Base-by-base conservation (phyloP, 1,140 invertebrate genomes). In the Doryteuthis pealeii region DNA sequence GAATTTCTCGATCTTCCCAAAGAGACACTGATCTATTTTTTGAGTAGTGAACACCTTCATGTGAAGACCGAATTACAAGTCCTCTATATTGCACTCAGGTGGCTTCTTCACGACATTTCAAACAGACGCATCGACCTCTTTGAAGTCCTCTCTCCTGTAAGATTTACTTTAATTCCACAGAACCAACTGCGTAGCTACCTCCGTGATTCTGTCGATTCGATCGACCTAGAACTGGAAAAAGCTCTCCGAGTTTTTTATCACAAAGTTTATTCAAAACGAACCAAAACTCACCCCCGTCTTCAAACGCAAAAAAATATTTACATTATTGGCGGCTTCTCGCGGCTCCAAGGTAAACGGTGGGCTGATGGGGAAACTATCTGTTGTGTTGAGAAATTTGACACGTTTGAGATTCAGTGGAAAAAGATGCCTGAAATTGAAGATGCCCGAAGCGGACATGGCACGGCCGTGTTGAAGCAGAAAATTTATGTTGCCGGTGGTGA, bases 11-110 rank as follows among this genome's bases (percentile, higher is more conserved):
- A 75, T 14, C 58, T 85, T 28, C 75, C 80, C 26, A 75, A 81
- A 66, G 72, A 79, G 31, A 49, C 72, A 14, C 67, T 85, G 1
- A 72, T 82, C 12, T 71, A 77, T 35, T 65, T 84, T 28, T 66
- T 85, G 14, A 69, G 78, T 26, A 82, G 83, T 74, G 83, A 85
- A 72, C 66, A 77, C 30, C 74, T 85, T 15, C 73, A 76, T 74
- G 79, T 84, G 18, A 77, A 79, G 33, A 74, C 72, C n/a, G 84
- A 85, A 70, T 67, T 68, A 33, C 77, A 94, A 92, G 94, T 97
- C 73, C 78, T 85, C 35, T 30, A 76, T 10, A 77, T 82, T 18
- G 83, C 80, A 18, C 70, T 83, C 32, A 73, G 74, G 22, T 85
- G 84, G 84, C 72, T 84, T 26, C 73, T 78, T 22, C 79, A 82